These are phyloP conservation scores for Hesperia comma DNA, from an alignment of 2,888 invertebrate genomes.

Conservation along the genomic window DNA sequence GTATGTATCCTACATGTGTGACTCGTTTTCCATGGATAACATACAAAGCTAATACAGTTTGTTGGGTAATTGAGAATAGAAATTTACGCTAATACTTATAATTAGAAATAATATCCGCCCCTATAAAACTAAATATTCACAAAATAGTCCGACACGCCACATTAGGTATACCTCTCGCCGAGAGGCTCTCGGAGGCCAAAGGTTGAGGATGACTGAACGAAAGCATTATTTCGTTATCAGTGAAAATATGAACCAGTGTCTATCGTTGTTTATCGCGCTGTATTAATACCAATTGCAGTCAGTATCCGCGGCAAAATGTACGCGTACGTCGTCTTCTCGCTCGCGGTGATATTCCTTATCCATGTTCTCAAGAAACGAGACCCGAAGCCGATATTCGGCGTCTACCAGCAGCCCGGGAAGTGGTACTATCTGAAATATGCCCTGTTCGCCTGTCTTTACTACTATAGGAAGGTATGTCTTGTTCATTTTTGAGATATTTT, in stretches of 20 bases:
- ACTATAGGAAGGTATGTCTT: constrained; percentile 79
- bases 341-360: constrained; percentile 54
- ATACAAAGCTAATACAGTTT: too few species aligned
- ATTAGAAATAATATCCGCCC: too few species aligned
- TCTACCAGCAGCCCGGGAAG: constrained; percentile 85
- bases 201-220: too few species aligned
- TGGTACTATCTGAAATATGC: constrained; percentile 86
- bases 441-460: constrained; percentile 79
- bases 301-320: constrained; percentile 19
- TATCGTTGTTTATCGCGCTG: constrained; percentile 38
- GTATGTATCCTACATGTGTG: too few species aligned
- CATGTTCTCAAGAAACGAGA: constrained; percentile 61
- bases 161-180: too few species aligned
- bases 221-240: constrained; percentile 16
- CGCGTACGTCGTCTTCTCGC: constrained; percentile 26
- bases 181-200: too few species aligned
- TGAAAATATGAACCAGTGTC: constrained; percentile 23
- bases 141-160: too few species aligned
- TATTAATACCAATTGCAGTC: constrained; percentile 37
- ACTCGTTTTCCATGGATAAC: too few species aligned
- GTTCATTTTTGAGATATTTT: background rate
- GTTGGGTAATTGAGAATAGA: too few species aligned
- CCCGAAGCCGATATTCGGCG: constrained; percentile 81
- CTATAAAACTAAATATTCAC: too few species aligned
- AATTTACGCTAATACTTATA: too few species aligned